phyloP scores from a whole-genome alignment of 2,888 invertebrate species.

The Protula sp. region DNA sequence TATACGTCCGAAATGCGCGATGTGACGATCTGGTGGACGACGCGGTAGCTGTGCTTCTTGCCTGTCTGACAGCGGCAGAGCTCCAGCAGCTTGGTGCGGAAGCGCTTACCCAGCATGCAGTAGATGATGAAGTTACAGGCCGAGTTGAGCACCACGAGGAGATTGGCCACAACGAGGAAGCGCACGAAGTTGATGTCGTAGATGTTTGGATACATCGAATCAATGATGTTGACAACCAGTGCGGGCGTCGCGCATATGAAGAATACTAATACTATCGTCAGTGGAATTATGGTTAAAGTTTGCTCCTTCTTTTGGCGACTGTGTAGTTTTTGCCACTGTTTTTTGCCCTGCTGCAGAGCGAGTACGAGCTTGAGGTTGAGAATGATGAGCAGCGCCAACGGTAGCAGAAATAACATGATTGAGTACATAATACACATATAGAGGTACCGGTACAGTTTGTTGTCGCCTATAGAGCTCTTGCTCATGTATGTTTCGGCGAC shows the following conservation, averaged over 20 bases:
- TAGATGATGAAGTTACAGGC: constrained; percentile 29
- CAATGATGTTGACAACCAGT: constrained; percentile 27
- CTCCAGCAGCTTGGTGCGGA: constrained; percentile 19
- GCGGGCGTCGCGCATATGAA: constrained; percentile 29
- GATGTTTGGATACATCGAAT: constrained; percentile 12
- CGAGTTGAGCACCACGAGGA: constrained; percentile 28
- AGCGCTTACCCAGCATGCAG: constrained; percentile 26
- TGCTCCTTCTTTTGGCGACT: constrained; percentile 25
- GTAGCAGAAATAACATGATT: constrained; percentile 26
- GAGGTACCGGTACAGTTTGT: constrained; percentile 24
- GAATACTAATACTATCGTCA: constrained; percentile 31
- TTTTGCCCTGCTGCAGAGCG: constrained; percentile 22
- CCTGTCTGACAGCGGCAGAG: constrained; percentile 13
- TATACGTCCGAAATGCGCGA: too few species aligned
- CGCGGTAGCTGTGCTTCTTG: background rate
- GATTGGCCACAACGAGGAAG: constrained; percentile 23
- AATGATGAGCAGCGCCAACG: constrained; percentile 22
- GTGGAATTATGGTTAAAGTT: constrained; percentile 29
- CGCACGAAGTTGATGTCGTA: constrained; percentile 2
- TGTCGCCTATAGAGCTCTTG: constrained; percentile 21
- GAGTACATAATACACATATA: constrained; percentile 28
- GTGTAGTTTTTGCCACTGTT: constrained; percentile 27
- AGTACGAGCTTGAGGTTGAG: constrained; percentile 27
- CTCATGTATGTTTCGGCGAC: constrained; percentile 3
- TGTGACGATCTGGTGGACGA: background rate